Conservation (phyloP, 2,797 vertebrate genomes). For the Octomys mimax region DNA sequence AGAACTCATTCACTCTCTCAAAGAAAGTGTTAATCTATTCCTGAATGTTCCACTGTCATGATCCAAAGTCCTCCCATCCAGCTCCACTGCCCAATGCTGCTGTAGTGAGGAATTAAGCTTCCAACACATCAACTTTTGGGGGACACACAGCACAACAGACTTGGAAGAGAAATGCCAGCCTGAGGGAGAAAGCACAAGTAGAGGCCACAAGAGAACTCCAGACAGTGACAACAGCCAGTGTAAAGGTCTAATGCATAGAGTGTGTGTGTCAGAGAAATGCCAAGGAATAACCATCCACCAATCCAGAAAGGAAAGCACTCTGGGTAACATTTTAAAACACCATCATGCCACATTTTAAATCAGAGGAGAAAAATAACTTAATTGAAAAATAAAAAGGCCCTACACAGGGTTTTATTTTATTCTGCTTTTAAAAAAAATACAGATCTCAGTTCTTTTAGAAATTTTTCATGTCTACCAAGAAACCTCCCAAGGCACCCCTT, state of each 20-base stretch:
- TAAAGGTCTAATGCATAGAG: background rate
- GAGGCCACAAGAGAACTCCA: background rate
- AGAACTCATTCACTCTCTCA: background rate
- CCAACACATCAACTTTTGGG: background rate
- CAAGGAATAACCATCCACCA: background rate
- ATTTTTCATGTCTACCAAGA: background rate
- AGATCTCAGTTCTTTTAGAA: background rate
- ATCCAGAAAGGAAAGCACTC: background rate
- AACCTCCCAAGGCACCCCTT: background rate
- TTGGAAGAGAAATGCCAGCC: background rate
- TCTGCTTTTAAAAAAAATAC: background rate
- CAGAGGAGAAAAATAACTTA: background rate
- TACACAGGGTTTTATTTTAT: background rate
- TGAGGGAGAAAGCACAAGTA: background rate
- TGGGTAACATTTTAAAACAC: background rate
- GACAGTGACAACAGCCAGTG: background rate
- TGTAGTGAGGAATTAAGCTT: background rate
- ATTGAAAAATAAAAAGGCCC: background rate
- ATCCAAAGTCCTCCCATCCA: background rate
- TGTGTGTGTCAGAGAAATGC: accelerated
- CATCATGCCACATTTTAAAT: background rate
- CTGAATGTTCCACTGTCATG: background rate
- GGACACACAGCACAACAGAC: background rate
- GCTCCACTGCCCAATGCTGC: background rate
- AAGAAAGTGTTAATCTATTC: background rate